Evolutionary conservation across 23 tunicate species (phyloP).

Genomic region (Trididemnum miniatum): DNA sequence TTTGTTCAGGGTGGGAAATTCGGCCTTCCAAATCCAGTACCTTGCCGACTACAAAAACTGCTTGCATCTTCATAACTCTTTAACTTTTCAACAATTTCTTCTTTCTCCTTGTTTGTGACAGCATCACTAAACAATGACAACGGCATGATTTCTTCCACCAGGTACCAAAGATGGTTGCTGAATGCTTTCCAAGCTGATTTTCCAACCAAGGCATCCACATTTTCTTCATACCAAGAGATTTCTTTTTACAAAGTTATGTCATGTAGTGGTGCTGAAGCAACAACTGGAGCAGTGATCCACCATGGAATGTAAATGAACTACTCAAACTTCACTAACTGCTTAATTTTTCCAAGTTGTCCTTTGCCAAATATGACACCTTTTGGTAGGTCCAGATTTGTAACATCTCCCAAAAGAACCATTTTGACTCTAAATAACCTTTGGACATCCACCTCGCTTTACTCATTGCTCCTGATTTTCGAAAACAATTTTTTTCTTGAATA

Average conservation of each 20-base stretch:
- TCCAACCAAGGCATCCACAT: too few species aligned
- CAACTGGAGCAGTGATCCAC: too few species aligned
- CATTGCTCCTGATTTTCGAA: slow-evolving; percentile 1
- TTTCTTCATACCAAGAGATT: too few species aligned
- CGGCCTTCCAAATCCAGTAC: slow-evolving; percentile 16
- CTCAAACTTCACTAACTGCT: slow-evolving; percentile 16
- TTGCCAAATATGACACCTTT: slow-evolving; percentile 9
- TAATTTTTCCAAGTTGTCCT: not conserved
- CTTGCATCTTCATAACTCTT: slow-evolving; percentile 10
- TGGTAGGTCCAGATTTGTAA: not conserved
- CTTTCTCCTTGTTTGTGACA: too few species aligned
- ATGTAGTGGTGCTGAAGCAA: too few species aligned
- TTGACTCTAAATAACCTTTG: not conserved
- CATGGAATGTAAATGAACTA: not conserved
- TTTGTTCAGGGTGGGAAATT: slow-evolving; percentile 8
- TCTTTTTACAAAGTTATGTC: too few species aligned
- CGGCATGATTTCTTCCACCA: too few species aligned
- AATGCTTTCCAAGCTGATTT: too few species aligned
- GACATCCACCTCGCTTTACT: slow-evolving; percentile 16
- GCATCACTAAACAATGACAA: too few species aligned
- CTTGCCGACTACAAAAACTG: not conserved
- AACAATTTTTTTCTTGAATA: not conserved
- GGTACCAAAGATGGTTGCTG: too few species aligned
- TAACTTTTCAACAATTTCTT: not conserved
- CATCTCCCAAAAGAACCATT: slow-evolving; percentile 11